Evolutionary conservation across 2,797 vertebrate genomes (phyloP), one percentile per base, ranked within the genome.

Genomic region (Acrocephalus scirpaceus): DNA sequence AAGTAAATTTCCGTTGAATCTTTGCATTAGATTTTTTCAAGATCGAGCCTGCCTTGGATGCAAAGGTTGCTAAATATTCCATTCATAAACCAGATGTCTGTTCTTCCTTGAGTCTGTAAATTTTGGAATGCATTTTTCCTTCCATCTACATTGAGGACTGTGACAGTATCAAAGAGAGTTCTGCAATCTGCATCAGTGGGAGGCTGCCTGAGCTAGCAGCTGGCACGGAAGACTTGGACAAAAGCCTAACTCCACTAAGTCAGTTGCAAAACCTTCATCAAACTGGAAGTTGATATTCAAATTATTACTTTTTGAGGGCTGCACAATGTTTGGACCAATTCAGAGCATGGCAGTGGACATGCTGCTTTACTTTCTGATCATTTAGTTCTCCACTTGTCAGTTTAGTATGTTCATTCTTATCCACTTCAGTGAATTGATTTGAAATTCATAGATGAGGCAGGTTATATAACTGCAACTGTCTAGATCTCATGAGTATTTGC

Each of bases 101-200:
- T 78, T 90, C 87, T 96, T 78, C 90, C 90, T 88, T 74, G 42
- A 86, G 78, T 83, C 81, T 91, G 66, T 65, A 92, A 79, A 93
- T 87, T 93, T 87, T 82, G 64, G 44, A 94, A 86, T 65, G 54
- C 34, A 36, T 88, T 96, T 93, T 90, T 40, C 88, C 79, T 65
- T 80, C 75, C 2, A 7, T 94, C 84, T 54, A 83, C 62, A 66
- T 53, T 86, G 57, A 90, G 74, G 54, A 57, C 45, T 94, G 65
- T 0, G 2, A 81, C 61, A 92, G 79, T 72, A 90, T 86, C 81
- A 92, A 93, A 92, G 62, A 53, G 53, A 91, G 51, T 72, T 91
- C 79, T 94, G 87, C 87, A 93, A 84, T 54, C 94, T 95, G 86
- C 81, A 92, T 74, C 84, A 93, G 90, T 94, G 86, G 88, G 90